These are phyloP conservation scores for Byasa hedistus DNA, from an alignment of 2,888 invertebrate species.

Conservation along the genomic window DNA sequence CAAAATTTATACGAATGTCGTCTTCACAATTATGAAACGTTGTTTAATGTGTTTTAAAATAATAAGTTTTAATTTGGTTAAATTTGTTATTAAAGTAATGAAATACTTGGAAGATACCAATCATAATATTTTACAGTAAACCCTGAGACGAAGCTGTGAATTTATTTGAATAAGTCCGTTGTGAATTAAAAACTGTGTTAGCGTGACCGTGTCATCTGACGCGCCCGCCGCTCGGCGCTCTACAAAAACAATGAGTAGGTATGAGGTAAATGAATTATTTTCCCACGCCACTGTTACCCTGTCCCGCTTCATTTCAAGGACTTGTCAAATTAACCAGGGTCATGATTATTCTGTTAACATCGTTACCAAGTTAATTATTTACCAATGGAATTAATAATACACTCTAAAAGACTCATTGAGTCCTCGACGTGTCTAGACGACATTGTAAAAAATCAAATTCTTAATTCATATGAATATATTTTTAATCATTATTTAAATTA, in stretches of 20 bases:
- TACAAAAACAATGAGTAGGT: conserved; percentile 53
- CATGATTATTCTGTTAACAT: conserved; percentile 27
- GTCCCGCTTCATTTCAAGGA: conserved; percentile 35
- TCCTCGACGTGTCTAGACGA: too few species aligned
- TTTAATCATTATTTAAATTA: neutral
- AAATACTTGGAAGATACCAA: neutral
- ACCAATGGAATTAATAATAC: neutral
- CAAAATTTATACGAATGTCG: too few species aligned
- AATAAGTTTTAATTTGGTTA: too few species aligned
- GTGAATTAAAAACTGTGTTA: conserved; percentile 42
- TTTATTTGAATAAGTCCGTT: neutral
- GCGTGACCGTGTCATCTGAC: conserved; percentile 62
- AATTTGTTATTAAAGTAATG: too few species aligned
- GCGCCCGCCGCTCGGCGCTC: conserved; percentile 50
- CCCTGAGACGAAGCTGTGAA: neutral
- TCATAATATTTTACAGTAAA: neutral
- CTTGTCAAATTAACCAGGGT: conserved; percentile 30
- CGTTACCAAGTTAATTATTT: conserved; percentile 7
- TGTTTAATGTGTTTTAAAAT: too few species aligned
- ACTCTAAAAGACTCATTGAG: too few species aligned
- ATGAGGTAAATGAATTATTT: conserved; percentile 42
- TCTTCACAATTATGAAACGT: too few species aligned
- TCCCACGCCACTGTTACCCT: conserved; percentile 54
- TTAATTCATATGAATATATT: neutral
- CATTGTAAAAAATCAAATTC: too few species aligned